Evolutionary conservation across 1,140 invertebrate species (phyloP).

Genomic region (Bombus sibiricus): DNA sequence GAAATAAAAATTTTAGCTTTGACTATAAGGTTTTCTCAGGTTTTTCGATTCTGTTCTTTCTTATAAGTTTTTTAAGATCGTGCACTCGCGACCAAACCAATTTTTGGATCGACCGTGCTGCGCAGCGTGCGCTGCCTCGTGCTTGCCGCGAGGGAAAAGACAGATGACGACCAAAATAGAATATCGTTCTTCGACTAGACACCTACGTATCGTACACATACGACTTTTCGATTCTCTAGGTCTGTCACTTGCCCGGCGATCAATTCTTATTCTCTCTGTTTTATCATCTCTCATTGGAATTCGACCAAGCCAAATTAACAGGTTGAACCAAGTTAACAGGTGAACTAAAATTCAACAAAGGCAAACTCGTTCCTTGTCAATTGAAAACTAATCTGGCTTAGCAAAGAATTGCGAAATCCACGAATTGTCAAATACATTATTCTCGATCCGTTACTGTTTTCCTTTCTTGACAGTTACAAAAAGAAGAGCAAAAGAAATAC

Average conservation of each 20-base stretch:
- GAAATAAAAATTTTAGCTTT: neutral
- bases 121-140: constrained; percentile 50
- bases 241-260: neutral
- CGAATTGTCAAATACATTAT: neutral
- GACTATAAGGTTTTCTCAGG: neutral
- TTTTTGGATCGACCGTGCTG: constrained; percentile 45
- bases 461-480: neutral
- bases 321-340: constrained; percentile 1
- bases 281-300: neutral
- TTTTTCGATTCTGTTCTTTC: neutral
- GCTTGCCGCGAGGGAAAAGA: constrained; percentile 58
- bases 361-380: neutral
- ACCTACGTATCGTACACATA: constrained; percentile 45
- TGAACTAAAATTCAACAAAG: neutral
- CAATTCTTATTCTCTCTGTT: neutral
- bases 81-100: constrained; percentile 31
- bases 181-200: constrained; percentile 60
- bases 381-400: neutral
- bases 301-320: neutral
- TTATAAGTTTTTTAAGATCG: constrained; percentile 9
- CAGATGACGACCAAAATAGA: constrained; percentile 61
- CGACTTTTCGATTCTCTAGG: constrained; percentile 51
- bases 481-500: neutral
- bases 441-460: neutral
- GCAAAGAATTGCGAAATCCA: neutral